Evolutionary conservation across 1,140 invertebrate species (phyloP), one percentile per base, ranked within the genome.

Genomic region (Bicyclus anynana): DNA sequence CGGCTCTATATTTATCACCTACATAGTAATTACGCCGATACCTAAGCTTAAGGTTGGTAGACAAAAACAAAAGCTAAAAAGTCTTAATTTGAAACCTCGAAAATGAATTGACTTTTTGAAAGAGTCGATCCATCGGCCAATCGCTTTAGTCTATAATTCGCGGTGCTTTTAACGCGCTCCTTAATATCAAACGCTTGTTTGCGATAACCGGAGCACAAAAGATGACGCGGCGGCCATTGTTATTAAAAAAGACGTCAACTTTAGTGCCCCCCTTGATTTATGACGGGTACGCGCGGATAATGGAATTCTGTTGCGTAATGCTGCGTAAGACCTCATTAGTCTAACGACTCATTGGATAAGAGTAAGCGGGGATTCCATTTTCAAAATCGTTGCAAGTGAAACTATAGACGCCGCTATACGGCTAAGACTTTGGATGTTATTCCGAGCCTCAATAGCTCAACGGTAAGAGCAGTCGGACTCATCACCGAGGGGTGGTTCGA

Each of bases 211-310:
- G 51, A 40, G 38, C 53, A 67, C 63, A 69, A 69, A 66, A 48
- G 62, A 49, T 51, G 57, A 61, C 64, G 56, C 53, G 37, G 40
- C 37, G 61, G 33, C 57, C 56, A 69, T 76, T 76, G 76, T 79
- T 75, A 77, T 72, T 79, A 78, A 79, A 80, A 74, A 80, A 80
- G 77, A 77, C 69, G 74, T 77, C 77, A 76, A 80, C 70, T 65
- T 67, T 65, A 67, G 71, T 62, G 51, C 55, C 38, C 33, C 48
- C 53, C 61, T 67, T 80, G 74, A 80, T 80, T 80, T 77, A 80
- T 76, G 65, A 59, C 29, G 52, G 69, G 56, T 69, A 71, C 72
- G 72, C 65, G 67, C 55, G 62, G 58, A 80, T 80, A 80, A 77
- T 74, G 69, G 69, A 65, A 74, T 68, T 67, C 65, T 74, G 65